These are phyloP conservation scores for Diarsia brunnea DNA, from an alignment of 2,888 invertebrate genomes.

Conservation along the genomic window DNA sequence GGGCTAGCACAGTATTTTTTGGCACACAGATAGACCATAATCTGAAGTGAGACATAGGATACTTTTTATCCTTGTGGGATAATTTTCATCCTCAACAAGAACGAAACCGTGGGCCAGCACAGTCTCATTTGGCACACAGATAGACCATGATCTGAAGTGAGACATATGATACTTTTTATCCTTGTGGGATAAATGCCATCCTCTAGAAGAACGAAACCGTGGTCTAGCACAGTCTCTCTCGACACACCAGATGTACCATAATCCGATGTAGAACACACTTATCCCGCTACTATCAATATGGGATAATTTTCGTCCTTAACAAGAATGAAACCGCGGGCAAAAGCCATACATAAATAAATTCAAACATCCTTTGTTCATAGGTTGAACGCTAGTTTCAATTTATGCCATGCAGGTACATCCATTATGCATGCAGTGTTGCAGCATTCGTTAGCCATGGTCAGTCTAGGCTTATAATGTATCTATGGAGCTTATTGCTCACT, in stretches of 20 bases:
- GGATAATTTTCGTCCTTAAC: background rate
- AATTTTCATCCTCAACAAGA: too few relatives aligned
- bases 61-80: too few relatives aligned
- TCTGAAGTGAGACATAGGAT: too few relatives aligned
- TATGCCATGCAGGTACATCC: slow-evolving; percentile 25
- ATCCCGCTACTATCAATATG: too few relatives aligned
- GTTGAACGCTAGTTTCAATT: slow-evolving; percentile 20
- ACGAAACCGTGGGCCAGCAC: background rate
- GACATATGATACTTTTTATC: background rate
- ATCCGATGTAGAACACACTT: too few relatives aligned
- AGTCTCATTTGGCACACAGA: background rate
- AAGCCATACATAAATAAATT: slow-evolving; percentile 5
- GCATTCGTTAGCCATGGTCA: slow-evolving; percentile 18
- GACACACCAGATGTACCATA: too few relatives aligned
- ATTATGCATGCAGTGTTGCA: slow-evolving; percentile 38
- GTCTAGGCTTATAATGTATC: background rate
- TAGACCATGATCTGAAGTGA: background rate
- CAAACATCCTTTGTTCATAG: background rate
- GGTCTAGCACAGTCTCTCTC: too few relatives aligned
- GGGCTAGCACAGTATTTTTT: background rate
- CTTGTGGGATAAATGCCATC: background rate
- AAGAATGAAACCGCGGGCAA: background rate
- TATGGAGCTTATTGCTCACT: background rate
- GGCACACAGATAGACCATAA: background rate
- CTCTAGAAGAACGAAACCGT: background rate